A percentile compares a stretch with the other conserved stretches of the same genome.
Evolutionary conservation across 2,888 invertebrate species (phyloP).

Genomic region (Hypomecis punctinalis): DNA sequence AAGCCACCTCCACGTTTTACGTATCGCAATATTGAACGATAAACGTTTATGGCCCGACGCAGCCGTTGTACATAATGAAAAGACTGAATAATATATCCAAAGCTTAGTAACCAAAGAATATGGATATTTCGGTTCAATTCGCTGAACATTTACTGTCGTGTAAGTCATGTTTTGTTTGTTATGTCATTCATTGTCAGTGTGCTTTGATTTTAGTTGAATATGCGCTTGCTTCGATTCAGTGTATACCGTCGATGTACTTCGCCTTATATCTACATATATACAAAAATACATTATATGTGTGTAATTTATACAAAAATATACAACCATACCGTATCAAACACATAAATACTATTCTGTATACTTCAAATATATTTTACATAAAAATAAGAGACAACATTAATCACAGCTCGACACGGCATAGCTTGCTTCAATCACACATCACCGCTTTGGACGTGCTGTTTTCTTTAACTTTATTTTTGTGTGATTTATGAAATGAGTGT

Average conservation of each 20-base stretch:
- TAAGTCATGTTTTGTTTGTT: slow-evolving; percentile 85
- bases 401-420: slow-evolving; percentile 59
- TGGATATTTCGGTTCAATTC: slow-evolving; percentile 77
- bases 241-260: slow-evolving; percentile 48
- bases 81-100: slow-evolving; percentile 81
- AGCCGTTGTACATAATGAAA: slow-evolving; percentile 79
- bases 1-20: slow-evolving; percentile 87
- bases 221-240: slow-evolving; percentile 79
- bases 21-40: slow-evolving; percentile 85
- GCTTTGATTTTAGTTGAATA: slow-evolving; percentile 72
- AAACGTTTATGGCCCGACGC: slow-evolving; percentile 59
- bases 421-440: slow-evolving; percentile 65
- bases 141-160: slow-evolving; percentile 80
- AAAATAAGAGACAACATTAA: slow-evolving; percentile 32
- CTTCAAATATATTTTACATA: slow-evolving; percentile 7
- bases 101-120: slow-evolving; percentile 68
- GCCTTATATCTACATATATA: slow-evolving; percentile 37
- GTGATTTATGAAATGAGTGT: slow-evolving; percentile 23
- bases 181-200: slow-evolving; percentile 83
- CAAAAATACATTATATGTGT: slow-evolving; percentile 24
- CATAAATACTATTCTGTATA: slow-evolving; percentile 5
- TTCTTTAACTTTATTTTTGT: slow-evolving; percentile 44
- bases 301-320: slow-evolving; percentile 28
- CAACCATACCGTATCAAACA: slow-evolving; percentile 1
- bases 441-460: slow-evolving; percentile 63